Evolutionary conservation across 2,888 invertebrate species (phyloP), one percentile per base, ranked within the genome.

Genomic region (Nipponacmea schrenckii): DNA sequence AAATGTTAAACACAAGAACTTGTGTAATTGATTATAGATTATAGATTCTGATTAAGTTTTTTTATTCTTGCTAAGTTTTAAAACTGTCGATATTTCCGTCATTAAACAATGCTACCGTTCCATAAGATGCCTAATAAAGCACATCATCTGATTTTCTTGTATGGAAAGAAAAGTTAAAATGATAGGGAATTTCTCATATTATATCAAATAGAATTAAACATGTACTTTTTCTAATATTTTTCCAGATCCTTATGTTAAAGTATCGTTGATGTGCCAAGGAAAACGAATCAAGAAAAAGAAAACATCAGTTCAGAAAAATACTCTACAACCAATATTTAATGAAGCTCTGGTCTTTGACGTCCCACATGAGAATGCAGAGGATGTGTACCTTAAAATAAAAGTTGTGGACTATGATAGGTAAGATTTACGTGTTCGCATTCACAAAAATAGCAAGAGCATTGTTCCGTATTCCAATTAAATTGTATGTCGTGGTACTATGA

Each of bases 271-370:
- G 81, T 94, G 94, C 84, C 94, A 95, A 88, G 94, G 94, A 3
- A 95, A 95, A 87, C 91, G 96, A 74, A 94, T 97, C 82, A 96
- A 96, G 90, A 96, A 96, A 91, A 94, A 95, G 89, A 96, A 96
- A 89, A 96, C 97, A 0, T 94, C 94, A 0, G 96, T 96, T 0
- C 94, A 95, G 88, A 93, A 94, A 86, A 94, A 94, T 81, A 96
- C 95, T 0, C 90, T 96, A 0, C 93, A 93, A 86, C 96, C 97
- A 0, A 94, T 96, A 0, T 97, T 95, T 90, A 97, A 97, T 87
- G 97, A 97, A 88, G 96, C 96, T 0, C 90, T 97, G 77, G 95
- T 96, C 14, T 97, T 97, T 87, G 97, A 97, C 86, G 93, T 97
- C 17, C 94, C 95, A 0, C 92, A 93, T 12, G 93, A 93, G 71